Evolutionary conservation across 2,797 vertebrate species (phyloP).

Genomic region (Gallinago nigripennis): DNA sequence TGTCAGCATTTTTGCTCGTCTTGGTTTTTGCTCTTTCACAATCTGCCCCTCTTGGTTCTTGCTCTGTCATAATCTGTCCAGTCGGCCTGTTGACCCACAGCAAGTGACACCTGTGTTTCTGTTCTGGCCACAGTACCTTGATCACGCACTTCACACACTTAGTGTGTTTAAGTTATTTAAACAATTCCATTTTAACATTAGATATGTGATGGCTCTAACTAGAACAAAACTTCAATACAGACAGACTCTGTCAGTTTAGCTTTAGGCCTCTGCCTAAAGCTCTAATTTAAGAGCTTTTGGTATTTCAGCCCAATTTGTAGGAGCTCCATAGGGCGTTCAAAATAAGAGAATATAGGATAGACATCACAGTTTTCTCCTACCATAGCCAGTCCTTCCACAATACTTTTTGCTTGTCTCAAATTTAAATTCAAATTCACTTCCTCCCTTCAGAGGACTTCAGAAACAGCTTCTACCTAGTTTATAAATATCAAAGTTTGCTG

Average conservation of each 20-base stretch:
- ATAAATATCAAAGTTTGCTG: background rate
- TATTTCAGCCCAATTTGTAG: background rate
- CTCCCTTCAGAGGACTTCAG: background rate
- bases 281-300: background rate
- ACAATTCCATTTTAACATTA: background rate
- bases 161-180: background rate
- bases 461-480: background rate
- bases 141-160: background rate
- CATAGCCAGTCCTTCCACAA: background rate
- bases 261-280: background rate
- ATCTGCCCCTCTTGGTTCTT: too few species aligned
- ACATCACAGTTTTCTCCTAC: background rate
- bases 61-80: too few species aligned
- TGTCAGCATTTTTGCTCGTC: too few species aligned
- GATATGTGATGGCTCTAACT: background rate
- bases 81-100: too few species aligned
- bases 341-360: background rate
- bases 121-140: background rate
- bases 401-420: background rate
- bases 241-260: background rate
- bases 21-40: too few species aligned
- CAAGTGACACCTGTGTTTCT: background rate
- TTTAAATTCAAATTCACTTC: background rate
- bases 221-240: background rate
- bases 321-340: background rate